Evolutionary conservation across 2,797 vertebrate genomes (phyloP), one percentile per base, ranked within the genome.

Genomic region (Rhinophrynus dorsalis): DNA sequence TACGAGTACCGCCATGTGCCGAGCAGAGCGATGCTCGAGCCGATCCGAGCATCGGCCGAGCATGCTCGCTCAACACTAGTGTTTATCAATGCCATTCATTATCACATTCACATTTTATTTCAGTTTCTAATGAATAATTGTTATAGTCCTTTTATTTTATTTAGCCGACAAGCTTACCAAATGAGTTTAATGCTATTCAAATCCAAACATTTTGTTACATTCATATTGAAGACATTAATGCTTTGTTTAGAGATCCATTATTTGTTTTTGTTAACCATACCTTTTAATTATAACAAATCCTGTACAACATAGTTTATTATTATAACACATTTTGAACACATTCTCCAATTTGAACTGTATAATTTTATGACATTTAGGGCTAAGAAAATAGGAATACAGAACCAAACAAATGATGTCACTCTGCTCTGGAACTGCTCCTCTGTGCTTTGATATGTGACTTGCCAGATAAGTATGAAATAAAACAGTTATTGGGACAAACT

Each of bases 401-500:
- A 42, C 60, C 57, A 64, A 72, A 72, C 55, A 59, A 26, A 66
- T 73, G 52, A 73, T 73, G 18, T 73, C 61, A 73, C 45, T 5
- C 38, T 52, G 32, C 42, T 63, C 40, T 73, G 55, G 54, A 69
- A 69, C 18, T 44, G n/a, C 35, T 61, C 48, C 51, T 29, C 7
- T 24, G 7, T 32, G 24, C 12, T n/a, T 13, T 23, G 21, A 48
- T 48, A 30, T 27, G 5, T 23, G 23, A 40, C 12, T 27, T 59
- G 69, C 54, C 62, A 66, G 35, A 73, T 59, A 59, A 51, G 21
- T 44, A 51, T 59, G 60, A 64, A 64, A 64, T 57, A 29, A 55
- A 72, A 58, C 61, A 72, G 68, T 37, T 17, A 42, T 51, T 33
- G 12, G 12, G 32, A 45, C n/a, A 66, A 29, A 35, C 23, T 35